phyloP scores from a whole-genome alignment of 1,140 invertebrate species.

The Drosophila orena region DNA sequence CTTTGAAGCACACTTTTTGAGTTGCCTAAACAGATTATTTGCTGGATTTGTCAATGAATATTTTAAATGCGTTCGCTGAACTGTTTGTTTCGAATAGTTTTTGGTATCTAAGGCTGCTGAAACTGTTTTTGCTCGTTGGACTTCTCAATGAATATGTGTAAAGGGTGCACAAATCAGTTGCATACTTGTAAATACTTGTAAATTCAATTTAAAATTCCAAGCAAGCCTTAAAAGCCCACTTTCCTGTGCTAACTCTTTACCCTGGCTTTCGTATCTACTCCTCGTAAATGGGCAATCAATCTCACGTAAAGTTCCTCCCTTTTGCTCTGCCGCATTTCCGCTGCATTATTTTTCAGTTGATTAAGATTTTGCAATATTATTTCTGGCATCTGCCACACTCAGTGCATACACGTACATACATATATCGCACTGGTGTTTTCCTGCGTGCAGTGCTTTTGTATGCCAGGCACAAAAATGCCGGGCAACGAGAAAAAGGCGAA shows the following conservation, averaged over 20 bases:
- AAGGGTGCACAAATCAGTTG: too few relatives aligned
- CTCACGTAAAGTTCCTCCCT: slow-evolving; percentile 7
- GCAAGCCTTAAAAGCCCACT: too few relatives aligned
- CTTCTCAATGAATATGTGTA: too few relatives aligned
- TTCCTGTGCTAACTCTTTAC: neutral
- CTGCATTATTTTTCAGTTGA: slow-evolving; percentile 9
- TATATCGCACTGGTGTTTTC: slow-evolving; percentile 5
- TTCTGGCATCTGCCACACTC: slow-evolving; percentile 14
- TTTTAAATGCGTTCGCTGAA: neutral
- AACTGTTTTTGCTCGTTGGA: too few relatives aligned
- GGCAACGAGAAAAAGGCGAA: neutral
- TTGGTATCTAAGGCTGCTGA: too few relatives aligned
- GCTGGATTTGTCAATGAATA: neutral
- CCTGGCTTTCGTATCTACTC: neutral
- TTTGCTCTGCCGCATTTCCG: slow-evolving; percentile 12
- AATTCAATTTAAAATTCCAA: neutral
- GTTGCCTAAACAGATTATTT: neutral
- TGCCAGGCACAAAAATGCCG: slow-evolving; percentile 2
- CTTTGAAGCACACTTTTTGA: neutral
- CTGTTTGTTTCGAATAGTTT: too few relatives aligned
- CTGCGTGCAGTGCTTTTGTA: slow-evolving; percentile 25
- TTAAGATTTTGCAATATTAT: slow-evolving; percentile 13
- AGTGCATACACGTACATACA: neutral
- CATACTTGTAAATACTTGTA: too few relatives aligned
- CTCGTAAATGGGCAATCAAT: slow-evolving; percentile 3